These are phyloP conservation scores for Leptinotarsa defecta DNA, from an alignment of 1,140 invertebrate genomes.

Conservation along the genomic window DNA sequence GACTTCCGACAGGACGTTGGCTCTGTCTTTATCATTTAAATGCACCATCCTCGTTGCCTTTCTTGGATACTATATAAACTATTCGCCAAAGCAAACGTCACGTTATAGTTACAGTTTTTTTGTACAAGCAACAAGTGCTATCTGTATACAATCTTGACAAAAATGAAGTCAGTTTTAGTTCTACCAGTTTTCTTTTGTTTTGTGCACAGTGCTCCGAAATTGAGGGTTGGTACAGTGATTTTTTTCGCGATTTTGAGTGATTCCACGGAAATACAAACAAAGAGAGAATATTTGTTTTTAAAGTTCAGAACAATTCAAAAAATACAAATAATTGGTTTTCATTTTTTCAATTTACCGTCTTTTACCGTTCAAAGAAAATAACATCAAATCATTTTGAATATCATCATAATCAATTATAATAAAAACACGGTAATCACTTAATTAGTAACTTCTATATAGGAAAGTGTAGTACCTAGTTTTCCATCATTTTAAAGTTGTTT, in stretches of 20 bases:
- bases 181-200: slow-evolving; percentile 40
- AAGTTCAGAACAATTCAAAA: too few species aligned
- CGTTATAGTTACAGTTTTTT: slow-evolving; percentile 34
- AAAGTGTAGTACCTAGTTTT: too few species aligned
- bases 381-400: too few species aligned
- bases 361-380: too few species aligned
- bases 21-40: slow-evolving; percentile 33
- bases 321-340: too few species aligned
- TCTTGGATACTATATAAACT: slow-evolving; percentile 44
- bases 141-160: slow-evolving; percentile 5
- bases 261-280: too few species aligned
- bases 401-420: too few species aligned
- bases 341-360: too few species aligned
- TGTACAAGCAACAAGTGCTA: slow-evolving; percentile 10
- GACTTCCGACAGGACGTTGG: slow-evolving; percentile 41
- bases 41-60: slow-evolving; percentile 32
- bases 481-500: too few species aligned
- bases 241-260: background rate
- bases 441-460: too few species aligned
- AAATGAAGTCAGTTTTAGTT: slow-evolving; percentile 39
- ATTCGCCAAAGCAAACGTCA: slow-evolving; percentile 31
- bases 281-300: too few species aligned
- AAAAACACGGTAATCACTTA: too few species aligned
- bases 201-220: slow-evolving; percentile 39
- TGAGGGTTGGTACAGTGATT: slow-evolving; percentile 39